Conservation (phyloP, 2,888 invertebrate species). For the Thalpophila matura region DNA sequence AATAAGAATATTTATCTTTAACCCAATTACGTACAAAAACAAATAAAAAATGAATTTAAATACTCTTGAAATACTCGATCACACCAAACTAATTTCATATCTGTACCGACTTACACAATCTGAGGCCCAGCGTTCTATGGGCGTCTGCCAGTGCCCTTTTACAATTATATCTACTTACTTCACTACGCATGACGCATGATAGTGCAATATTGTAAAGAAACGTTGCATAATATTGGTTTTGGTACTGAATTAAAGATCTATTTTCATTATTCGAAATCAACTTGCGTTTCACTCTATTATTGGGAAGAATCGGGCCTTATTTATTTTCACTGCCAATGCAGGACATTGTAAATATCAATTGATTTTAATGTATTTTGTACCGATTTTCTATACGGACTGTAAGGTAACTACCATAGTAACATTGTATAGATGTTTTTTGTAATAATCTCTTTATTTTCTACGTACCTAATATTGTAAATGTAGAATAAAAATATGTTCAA, state of each 20-base stretch:
- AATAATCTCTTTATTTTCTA: conserved; percentile 64
- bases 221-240: conserved; percentile 2
- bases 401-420: conserved; percentile 53
- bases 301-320: conserved; percentile 3
- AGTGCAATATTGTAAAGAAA: background rate
- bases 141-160: no score
- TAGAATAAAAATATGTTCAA: conserved; percentile 66
- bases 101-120: no score
- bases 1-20: no score
- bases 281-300: conserved; percentile 25
- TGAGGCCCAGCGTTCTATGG: no score
- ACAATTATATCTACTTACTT: no score
- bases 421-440: conserved; percentile 72
- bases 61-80: no score
- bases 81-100: no score
- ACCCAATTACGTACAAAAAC: no score
- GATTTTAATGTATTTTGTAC: conserved; percentile 41
- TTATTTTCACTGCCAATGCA: conserved; percentile 27
- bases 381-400: conserved; percentile 34
- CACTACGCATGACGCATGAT: background rate
- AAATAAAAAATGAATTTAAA: no score
- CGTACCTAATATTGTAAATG: conserved; percentile 62
- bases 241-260: background rate
- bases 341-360: conserved; percentile 50
- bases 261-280: conserved; percentile 2